These are phyloP conservation scores for Pyrrhia umbra DNA, from an alignment of 2,888 invertebrate species.

Conservation along the genomic window DNA sequence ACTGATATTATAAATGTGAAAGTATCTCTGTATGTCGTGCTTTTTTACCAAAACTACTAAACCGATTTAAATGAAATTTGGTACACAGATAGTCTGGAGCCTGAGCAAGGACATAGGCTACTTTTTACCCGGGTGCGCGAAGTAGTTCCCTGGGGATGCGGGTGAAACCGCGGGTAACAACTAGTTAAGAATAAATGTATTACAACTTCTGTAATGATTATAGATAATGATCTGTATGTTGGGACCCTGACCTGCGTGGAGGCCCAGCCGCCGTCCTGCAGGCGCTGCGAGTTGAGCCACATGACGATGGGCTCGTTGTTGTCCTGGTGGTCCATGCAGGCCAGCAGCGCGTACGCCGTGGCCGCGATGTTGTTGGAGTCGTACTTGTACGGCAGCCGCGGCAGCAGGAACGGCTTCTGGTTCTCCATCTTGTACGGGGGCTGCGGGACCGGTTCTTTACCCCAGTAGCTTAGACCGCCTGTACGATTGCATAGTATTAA, in stretches of 20 bases:
- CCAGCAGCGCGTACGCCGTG: constrained; percentile 97
- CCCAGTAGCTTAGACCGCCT: constrained; percentile 97
- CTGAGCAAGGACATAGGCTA: too few relatives aligned
- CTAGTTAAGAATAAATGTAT: too few relatives aligned
- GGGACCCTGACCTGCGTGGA: constrained; percentile 94
- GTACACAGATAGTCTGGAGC: too few relatives aligned
- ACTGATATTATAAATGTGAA: too few relatives aligned
- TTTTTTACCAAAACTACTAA: too few relatives aligned
- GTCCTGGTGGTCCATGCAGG: constrained; percentile 96
- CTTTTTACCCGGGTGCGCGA: too few relatives aligned
- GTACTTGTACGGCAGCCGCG: constrained; percentile 96
- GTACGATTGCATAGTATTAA: constrained; percentile 2
- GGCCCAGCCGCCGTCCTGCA: constrained; percentile 97
- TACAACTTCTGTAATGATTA: too few relatives aligned
- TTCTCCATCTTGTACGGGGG: constrained; percentile 97
- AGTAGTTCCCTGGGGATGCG: too few relatives aligned
- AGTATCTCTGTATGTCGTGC: too few relatives aligned
- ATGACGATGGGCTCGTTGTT: constrained; percentile 96
- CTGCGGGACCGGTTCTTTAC: constrained; percentile 93
- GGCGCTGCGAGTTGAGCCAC: constrained; percentile 96
- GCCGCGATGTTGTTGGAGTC: constrained; percentile 98
- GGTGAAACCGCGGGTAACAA: too few relatives aligned
- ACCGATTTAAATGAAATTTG: too few relatives aligned
- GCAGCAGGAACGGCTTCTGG: constrained; percentile 96
- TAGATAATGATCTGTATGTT: too few relatives aligned